Conservation (phyloP, 2,888 invertebrate species). For the Parnassius apollo region DNA sequence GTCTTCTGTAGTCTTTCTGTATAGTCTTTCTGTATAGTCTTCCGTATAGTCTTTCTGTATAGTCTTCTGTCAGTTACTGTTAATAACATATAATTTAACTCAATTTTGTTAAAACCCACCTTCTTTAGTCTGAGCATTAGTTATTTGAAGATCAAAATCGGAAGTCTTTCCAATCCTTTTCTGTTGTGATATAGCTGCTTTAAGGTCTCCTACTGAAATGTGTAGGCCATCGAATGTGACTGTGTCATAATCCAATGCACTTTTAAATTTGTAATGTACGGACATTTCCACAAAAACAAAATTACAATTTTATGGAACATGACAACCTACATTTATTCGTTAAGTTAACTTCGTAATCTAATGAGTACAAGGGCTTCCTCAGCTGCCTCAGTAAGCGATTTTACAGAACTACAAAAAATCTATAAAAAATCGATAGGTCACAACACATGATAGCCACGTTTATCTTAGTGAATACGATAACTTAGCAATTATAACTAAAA, state of each 20-base stretch:
- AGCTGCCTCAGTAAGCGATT: constrained; percentile 1
- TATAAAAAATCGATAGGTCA: no score
- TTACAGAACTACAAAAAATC: background rate
- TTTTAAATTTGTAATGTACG: constrained; percentile 99
- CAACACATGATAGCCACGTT: background rate
- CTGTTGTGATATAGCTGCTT: constrained; percentile 96
- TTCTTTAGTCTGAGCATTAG: constrained; percentile 98
- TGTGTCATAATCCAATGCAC: constrained; percentile 96
- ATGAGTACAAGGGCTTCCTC: background rate
- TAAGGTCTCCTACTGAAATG: constrained; percentile 96
- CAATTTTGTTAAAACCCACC: constrained; percentile 76
- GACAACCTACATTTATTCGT: constrained; percentile 40
- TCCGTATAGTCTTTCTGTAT: no score
- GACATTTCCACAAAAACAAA: constrained; percentile 84
- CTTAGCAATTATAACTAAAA: background rate
- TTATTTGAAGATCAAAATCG: constrained; percentile 97
- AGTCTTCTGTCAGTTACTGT: no score
- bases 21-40: no score
- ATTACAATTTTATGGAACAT: constrained; percentile 46
- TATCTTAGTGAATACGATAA: background rate
- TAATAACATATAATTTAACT: no score
- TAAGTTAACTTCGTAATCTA: background rate
- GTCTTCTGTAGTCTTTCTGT: no score
- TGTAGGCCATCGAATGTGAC: constrained; percentile 98
- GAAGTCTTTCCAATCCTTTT: constrained; percentile 96